Percentiles rank a stretch among this genome's conserved stretches.
phyloP scores from a whole-genome alignment of 64 coral and sea anemone species.

The Porites australiensis region DNA sequence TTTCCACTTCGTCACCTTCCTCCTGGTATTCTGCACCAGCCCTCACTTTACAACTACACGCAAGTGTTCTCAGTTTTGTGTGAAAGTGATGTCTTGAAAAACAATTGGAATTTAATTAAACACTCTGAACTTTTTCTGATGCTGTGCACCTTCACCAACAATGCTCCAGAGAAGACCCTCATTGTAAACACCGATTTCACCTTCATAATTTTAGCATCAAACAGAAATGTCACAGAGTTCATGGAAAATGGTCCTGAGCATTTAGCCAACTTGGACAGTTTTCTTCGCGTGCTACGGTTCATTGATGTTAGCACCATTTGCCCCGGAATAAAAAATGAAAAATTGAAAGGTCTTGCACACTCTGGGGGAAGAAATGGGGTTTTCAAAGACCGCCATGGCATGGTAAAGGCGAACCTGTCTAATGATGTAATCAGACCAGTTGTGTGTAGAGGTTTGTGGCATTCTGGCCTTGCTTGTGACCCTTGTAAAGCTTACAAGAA shows the following conservation, averaged over 20 bases:
- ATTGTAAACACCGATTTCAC: background rate
- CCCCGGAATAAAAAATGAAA: background rate
- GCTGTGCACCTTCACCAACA: background rate
- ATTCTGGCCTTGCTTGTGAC: background rate
- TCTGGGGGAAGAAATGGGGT: conserved; percentile 1
- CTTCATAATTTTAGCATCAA: background rate
- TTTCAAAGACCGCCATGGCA: background rate
- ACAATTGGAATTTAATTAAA: conserved; percentile 22
- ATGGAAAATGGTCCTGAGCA: background rate
- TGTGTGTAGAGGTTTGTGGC: background rate
- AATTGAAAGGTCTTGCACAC: background rate
- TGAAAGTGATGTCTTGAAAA: background rate
- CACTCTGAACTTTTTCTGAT: conserved; percentile 25
- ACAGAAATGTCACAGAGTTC: background rate
- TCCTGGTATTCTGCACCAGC: background rate
- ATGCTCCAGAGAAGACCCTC: conserved; percentile 21
- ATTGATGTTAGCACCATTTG: background rate
- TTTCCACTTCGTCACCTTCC: conserved; percentile 17
- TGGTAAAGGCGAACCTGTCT: background rate
- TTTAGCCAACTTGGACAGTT: background rate
- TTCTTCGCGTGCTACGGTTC: background rate
- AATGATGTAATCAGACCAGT: background rate
- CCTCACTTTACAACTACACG: background rate
- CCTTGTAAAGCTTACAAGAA: conserved; percentile 17
- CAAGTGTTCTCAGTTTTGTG: conserved; percentile 12